Base-by-base conservation (phyloP, 2,888 invertebrate genomes). In the Atrina japonica region DNA sequence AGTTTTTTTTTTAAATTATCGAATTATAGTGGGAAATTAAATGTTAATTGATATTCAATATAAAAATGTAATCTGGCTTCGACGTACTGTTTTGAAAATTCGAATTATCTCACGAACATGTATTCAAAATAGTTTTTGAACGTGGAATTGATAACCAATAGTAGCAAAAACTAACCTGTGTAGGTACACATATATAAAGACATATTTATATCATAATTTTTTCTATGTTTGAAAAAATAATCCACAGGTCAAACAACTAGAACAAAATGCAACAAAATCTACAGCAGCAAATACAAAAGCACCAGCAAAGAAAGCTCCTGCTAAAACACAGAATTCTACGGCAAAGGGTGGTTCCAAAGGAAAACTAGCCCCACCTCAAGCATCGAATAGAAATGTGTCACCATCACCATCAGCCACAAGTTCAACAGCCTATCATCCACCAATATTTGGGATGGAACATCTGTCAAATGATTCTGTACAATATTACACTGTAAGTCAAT, bases 401-500 rank as follows among this genome's bases (percentile, higher is more conserved):
- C 18, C 45, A 25, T 59, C 59, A 18, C 29, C 30, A 14, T 47
- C 49, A 21, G 29, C 61, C 14, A 30, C 47, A 23, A 29, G 49
- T n/a, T 45, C n/a, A 9, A 30, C 45, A 23, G 1, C 45, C 21
- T 27, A 52, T 64, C 80, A 82, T 25, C 79, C 79, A 14, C 72
- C 75, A 1, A 69, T 82, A 5, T 61, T 61, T 1, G 71, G 66
- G 18, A 69, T 77, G n/a, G 80, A 80, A 2, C 61, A 73, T 16
- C 53, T 60, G 0, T 70, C 76, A 27, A 66, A 78, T 50, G 72
- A 80, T 50, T 70, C 77, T 9, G 43, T 66, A 6, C 72, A 68
- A n/a, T 82, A 80, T 55, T 82, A 82, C 58, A 72, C 66, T 74
- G 77, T 80, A 50, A 50, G 43, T 35, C 27, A 52, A 52, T 16